Conservation (phyloP, 2,113 vertebrate genomes). For the Coptodon bakossiorum region DNA sequence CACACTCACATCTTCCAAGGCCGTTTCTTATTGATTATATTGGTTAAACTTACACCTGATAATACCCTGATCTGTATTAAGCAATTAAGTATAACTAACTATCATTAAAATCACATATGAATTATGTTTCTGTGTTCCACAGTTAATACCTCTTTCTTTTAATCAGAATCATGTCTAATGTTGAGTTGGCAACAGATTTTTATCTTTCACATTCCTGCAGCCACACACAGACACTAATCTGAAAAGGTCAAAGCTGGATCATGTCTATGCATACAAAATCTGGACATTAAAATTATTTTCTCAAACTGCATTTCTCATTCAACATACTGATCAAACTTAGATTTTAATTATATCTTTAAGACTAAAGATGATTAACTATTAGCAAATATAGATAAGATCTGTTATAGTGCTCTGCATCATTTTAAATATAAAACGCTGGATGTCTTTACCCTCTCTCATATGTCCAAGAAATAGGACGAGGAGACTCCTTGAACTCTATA, state of each 20-base stretch:
- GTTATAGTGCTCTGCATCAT: neutral
- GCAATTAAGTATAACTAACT: neutral
- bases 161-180: neutral
- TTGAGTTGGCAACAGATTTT: neutral
- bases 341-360: neutral
- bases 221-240: neutral
- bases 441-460: neutral
- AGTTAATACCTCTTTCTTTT: neutral
- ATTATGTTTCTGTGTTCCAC: neutral
- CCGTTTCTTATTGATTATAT: neutral
- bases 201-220: neutral
- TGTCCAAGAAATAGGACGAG: neutral
- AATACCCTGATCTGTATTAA: neutral
- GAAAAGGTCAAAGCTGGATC: neutral
- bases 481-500: neutral
- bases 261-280: neutral
- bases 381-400: neutral
- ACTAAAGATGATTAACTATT: neutral
- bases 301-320: neutral
- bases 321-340: neutral
- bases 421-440: neutral
- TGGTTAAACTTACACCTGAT: neutral
- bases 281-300: neutral
- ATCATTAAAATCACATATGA: neutral
- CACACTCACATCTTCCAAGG: neutral